Evolutionary conservation across 1,140 invertebrate species (phyloP), one percentile per base, ranked within the genome.

Genomic region (Campoletis sonorensis): DNA sequence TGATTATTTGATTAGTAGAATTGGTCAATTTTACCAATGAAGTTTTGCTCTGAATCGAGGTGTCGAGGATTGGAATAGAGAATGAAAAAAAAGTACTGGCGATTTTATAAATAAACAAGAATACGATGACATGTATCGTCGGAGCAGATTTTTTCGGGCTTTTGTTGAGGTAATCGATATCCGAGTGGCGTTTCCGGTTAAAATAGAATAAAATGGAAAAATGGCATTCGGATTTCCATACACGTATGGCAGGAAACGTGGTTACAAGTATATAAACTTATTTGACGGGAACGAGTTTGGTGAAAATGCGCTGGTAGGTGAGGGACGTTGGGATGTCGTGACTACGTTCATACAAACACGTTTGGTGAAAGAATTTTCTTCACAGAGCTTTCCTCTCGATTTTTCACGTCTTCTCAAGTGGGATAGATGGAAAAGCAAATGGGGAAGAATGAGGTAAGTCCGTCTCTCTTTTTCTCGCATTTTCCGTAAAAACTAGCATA

Each of bases 181-280:
- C 70, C 33, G 70, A 72, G 70, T 72, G 21, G 40, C 70, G 37
- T 72, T 72, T 72, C 70, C 37, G 70, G 70, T 11, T 26, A 49
- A 45, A 72, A 72, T 72, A 72, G 70, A 72, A 72, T 72, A 72
- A 72, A 72, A n/a, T 49, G 70, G 37, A 49, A 72, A 72, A 49
- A 72, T 72, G n/a, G 37, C 45, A 72, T 72, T 72, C 70, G 37
- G 70, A 72, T 72, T 72, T 72, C 70, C 70, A 72, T 72, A 72
- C 70, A 72, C 70, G 70, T 72, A 72, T 64, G 51, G 51, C 51
- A 4, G 61, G 18, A 49, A 72, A 72, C 40, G 70, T 26, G 70
- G 54, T 33, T 71, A 37, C 33, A 71, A 68, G 64, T 26, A 68
- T 30, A 68, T 68, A 68, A 68, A 27, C 23, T 68, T 30, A n/a